Evolutionary conservation across 2,888 invertebrate genomes (phyloP).

Genomic region (Eristalinus aeneus): DNA sequence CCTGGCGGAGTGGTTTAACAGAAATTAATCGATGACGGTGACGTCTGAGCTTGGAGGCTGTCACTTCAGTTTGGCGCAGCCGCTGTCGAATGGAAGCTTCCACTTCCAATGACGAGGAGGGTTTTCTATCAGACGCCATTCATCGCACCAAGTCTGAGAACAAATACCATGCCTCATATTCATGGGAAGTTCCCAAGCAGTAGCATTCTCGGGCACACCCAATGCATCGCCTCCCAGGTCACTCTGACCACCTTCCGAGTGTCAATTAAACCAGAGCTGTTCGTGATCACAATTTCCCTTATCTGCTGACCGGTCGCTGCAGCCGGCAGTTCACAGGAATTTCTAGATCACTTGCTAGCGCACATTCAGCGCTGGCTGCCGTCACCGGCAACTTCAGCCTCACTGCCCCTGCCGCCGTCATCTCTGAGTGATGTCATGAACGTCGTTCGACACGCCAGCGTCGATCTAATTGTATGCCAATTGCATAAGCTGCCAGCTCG

Average conservation of each 20-base stretch:
- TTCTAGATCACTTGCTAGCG: slow-evolving; percentile 44
- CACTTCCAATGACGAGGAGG: too few species aligned
- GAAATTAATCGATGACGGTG: not conserved
- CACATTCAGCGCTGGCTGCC: slow-evolving; percentile 10
- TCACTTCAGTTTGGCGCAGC: not conserved
- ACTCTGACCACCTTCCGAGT: slow-evolving; percentile 51
- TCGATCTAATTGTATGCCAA: slow-evolving; percentile 53
- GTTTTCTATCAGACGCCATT: too few species aligned
- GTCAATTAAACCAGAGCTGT: slow-evolving; percentile 18
- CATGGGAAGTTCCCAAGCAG: slow-evolving; percentile 43
- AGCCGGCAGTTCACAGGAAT: slow-evolving; percentile 37
- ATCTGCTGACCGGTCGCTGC: slow-evolving; percentile 23
- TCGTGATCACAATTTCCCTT: slow-evolving; percentile 62
- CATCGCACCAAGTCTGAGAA: slow-evolving; percentile 23
- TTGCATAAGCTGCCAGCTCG: slow-evolving; percentile 35
- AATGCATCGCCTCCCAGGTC: too few species aligned
- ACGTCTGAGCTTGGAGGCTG: not conserved
- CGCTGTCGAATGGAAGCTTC: not conserved
- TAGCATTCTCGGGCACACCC: slow-evolving; percentile 7
- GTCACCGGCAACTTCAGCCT: not conserved
- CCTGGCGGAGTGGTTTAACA: not conserved
- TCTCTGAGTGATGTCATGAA: slow-evolving; percentile 59
- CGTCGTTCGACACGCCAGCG: slow-evolving; percentile 3
- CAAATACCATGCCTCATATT: slow-evolving; percentile 6
- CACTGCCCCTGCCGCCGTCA: not conserved